A percentile compares a stretch with the other conserved stretches of the same genome.
phyloP scores from a whole-genome alignment of 2,888 invertebrate genomes.

The Idaea aversata region DNA sequence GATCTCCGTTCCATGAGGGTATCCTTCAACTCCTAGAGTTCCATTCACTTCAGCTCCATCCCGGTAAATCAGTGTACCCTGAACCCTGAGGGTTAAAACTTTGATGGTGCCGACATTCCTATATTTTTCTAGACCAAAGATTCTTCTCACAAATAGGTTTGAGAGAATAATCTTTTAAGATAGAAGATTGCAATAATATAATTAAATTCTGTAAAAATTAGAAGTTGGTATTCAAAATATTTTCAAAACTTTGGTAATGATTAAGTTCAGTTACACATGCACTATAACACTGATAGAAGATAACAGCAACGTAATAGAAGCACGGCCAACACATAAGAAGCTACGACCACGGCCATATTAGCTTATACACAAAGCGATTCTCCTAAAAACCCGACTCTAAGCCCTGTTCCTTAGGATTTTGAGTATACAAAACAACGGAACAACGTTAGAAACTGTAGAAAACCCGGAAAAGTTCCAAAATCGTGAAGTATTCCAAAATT shows the following conservation, averaged over 20 bases:
- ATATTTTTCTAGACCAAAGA: background rate
- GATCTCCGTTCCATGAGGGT: slow-evolving; percentile 90
- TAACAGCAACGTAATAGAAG: slow-evolving; percentile 66
- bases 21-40: slow-evolving; percentile 82
- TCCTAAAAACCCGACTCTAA: slow-evolving; percentile 52
- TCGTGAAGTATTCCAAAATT: slow-evolving; percentile 27
- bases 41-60: slow-evolving; percentile 85
- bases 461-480: slow-evolving; percentile 30
- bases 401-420: slow-evolving; percentile 77
- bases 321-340: slow-evolving; percentile 75
- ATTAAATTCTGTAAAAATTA: background rate
- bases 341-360: slow-evolving; percentile 64
- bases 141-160: slow-evolving; percentile 6
- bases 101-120: background rate
- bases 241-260: background rate
- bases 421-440: slow-evolving; percentile 32
- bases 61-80: slow-evolving; percentile 88
- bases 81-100: slow-evolving; percentile 72
- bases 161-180: slow-evolving; percentile 3
- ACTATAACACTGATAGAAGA: slow-evolving; percentile 50
- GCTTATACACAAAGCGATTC: slow-evolving; percentile 45
- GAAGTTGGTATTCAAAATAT: background rate
- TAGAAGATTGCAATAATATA: slow-evolving; percentile 2
- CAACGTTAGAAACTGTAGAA: background rate
- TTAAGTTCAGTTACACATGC: slow-evolving; percentile 46